A percentile compares a stretch with the other conserved stretches of the same genome.
Conservation (phyloP, 2,888 invertebrate genomes). For the Polia nebulosa region DNA sequence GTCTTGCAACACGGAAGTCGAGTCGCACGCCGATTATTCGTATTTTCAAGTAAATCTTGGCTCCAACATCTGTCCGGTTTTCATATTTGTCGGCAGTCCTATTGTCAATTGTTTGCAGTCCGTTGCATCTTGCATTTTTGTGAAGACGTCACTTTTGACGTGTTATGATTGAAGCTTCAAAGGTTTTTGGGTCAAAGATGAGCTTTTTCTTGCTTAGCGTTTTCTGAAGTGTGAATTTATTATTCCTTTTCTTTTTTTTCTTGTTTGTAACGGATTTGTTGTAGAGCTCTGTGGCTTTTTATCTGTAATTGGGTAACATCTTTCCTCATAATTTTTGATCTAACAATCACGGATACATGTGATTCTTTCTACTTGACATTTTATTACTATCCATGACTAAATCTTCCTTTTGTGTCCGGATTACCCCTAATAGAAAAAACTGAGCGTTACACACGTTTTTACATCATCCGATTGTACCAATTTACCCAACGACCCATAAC, state of each 20-base stretch:
- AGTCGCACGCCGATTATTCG: constrained; percentile 82
- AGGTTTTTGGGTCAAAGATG: constrained; percentile 43
- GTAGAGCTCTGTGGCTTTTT: constrained; percentile 3
- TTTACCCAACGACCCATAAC: constrained; percentile 78
- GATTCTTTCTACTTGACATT: constrained; percentile 42
- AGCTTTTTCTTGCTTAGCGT: constrained; percentile 16
- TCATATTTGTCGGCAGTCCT: constrained; percentile 69
- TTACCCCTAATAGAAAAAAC: constrained; percentile 34
- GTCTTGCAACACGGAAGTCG: constrained; percentile 84
- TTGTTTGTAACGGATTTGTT: constrained; percentile 8
- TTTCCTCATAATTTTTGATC: constrained; percentile 15
- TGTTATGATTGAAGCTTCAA: constrained; percentile 62
- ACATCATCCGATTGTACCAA: constrained; percentile 66
- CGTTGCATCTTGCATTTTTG: constrained; percentile 73
- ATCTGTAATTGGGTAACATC: neutral
- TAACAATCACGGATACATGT: constrained; percentile 17
- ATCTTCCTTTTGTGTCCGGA: constrained; percentile 23
- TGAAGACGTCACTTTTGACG: constrained; percentile 62
- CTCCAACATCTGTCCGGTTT: constrained; percentile 78
- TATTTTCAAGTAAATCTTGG: constrained; percentile 79
- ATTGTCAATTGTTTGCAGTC: constrained; percentile 70
- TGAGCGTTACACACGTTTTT: constrained; percentile 58
- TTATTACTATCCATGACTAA: constrained; percentile 46
- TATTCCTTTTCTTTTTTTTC: constrained; percentile 13
- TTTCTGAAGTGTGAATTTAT: constrained; percentile 31